Evolutionary conservation across 2,888 invertebrate species (phyloP).

Genomic region (Meganola albula): DNA sequence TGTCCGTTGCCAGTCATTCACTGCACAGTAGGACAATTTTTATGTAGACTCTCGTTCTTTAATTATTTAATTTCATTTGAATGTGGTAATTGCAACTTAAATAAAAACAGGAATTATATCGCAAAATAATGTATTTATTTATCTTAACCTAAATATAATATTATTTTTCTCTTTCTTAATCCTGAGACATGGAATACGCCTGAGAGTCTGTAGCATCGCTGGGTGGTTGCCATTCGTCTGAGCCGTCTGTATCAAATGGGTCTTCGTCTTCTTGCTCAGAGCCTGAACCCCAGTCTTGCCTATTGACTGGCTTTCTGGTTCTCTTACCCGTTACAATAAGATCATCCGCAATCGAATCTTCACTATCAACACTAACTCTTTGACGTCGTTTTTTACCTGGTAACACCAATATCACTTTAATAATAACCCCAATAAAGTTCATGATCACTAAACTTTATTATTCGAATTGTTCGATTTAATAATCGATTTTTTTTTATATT

Average conservation of each 20-base stretch:
- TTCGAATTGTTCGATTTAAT: background rate
- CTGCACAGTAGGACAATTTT: too few species aligned
- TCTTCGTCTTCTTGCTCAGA: conserved; percentile 56
- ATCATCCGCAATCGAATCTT: conserved; percentile 21
- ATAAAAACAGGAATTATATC: too few species aligned
- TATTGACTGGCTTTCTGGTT: conserved; percentile 35
- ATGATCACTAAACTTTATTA: background rate
- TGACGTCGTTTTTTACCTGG: conserved; percentile 20
- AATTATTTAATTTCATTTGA: too few species aligned
- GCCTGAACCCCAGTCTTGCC: conserved; percentile 32
- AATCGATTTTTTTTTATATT: conserved; percentile 2
- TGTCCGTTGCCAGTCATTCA: too few species aligned
- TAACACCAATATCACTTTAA: conserved; percentile 25
- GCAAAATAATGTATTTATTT: too few species aligned
- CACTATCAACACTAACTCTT: conserved; percentile 8
- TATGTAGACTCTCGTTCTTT: too few species aligned
- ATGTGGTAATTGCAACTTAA: too few species aligned
- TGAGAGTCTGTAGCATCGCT: conserved; percentile 38
- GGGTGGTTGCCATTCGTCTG: conserved; percentile 69
- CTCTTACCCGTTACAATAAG: conserved; percentile 49
- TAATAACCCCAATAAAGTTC: conserved; percentile 4
- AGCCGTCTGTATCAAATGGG: conserved; percentile 66
- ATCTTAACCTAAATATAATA: too few species aligned
- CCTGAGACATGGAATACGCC: conserved; percentile 28
- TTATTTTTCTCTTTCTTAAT: conserved; percentile 7